A percentile compares a stretch with the other conserved stretches of the same genome.
These are phyloP conservation scores for Pollachius pollachius DNA, from an alignment of 2,113 vertebrate genomes.

Conservation along the genomic window DNA sequence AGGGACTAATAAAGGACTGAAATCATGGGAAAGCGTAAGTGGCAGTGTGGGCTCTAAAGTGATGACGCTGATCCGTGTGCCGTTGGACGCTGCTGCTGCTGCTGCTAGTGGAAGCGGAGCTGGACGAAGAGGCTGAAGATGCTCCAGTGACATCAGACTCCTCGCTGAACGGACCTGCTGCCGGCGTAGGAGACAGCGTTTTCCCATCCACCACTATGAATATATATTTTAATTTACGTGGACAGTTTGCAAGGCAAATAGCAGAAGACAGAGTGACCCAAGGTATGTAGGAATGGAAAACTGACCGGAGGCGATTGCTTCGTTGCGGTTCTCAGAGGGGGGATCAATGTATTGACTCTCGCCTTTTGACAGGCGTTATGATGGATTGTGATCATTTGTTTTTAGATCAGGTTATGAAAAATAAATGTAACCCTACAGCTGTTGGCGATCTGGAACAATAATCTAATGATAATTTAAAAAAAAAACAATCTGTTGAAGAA, in stretches of 20 bases:
- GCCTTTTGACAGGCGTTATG: no score
- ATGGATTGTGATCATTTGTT: no score
- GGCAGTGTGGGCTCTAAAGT: conserved; percentile 62
- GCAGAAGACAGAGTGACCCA: conserved; percentile 52
- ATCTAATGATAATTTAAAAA: no score
- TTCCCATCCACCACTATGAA: conserved; percentile 48
- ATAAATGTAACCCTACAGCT: no score
- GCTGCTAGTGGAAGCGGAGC: conserved; percentile 39
- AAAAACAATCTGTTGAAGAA: no score
- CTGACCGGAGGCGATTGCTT: no score
- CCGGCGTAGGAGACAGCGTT: conserved; percentile 31
- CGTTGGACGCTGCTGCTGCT: conserved; percentile 38
- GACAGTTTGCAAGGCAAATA: conserved; percentile 43
- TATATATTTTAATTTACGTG: conserved; percentile 60
- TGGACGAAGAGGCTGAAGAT: conserved; percentile 28
- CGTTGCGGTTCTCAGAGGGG: neutral
- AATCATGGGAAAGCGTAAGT: conserved; percentile 53
- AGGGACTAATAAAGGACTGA: conserved; percentile 8
- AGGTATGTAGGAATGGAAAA: conserved; percentile 46
- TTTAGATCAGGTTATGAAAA: no score
- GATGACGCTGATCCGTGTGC: conserved; percentile 60
- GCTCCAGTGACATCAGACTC: no score
- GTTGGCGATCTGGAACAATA: no score
- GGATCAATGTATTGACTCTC: no score
- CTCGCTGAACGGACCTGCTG: conserved; percentile 8